Base-by-base conservation (phyloP, 2,797 vertebrate species). In the Oreonectes daqikongensis region DNA sequence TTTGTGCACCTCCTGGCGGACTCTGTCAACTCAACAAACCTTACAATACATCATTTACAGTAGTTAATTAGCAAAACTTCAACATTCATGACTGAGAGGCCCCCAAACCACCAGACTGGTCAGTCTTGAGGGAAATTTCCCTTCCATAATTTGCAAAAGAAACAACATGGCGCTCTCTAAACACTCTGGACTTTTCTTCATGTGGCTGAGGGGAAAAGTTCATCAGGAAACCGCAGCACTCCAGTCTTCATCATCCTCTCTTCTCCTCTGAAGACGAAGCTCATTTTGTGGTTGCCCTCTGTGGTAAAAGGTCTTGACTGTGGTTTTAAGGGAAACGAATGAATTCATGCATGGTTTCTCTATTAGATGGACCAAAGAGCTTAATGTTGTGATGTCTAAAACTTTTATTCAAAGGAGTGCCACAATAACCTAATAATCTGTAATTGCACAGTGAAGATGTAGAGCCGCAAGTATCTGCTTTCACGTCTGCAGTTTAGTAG, bases 281-380 rank as follows among this genome's bases (percentile, higher is more conserved):
- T 85, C 77, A 60, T 88, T 87, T 82, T 53, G 72, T 57, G 72
- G 81, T 72, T 81, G 75, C 69, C 72, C 79, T 78, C 68, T 86
- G 87, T 77, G 90, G 87, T 81, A 76, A 55, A 66, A 63, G 84
- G 81, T 81, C 84, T 83, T 85, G 84, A 84, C 82, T 85, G 79
- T 82, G 79, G 77, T 84, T 89, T 79, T 64, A 80, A 81, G 82
- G 81, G 81, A 75, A 85, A 81, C 80, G 77, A 84, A 73, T 74
- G 82, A 85, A 84, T 77, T 86, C 78, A 81, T 79, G 78, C 60
- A 60, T 79, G 84, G 44, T 79, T 79, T 67, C 73, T 77, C 50
- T 69, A 32, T 35, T 78, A 86, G 66, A 63, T 20, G 64, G 48
- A 65, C 83, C 72, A 79, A 84, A 83, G 78, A 78, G 55, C 63